Evolutionary conservation across 2,113 vertebrate species (phyloP).

Genomic region (chimpanzee (Pan troglodytes)): NHGRI_mPanTro3-v2.1_pri NC_072410.2:73060501-73061000

Average conservation of each 20-base stretch:
- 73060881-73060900: conserved; percentile 30
- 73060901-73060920: background rate
- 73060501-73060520: conserved; percentile 56
- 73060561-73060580: background rate
- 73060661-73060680: background rate
- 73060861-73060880: background rate
- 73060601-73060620: background rate
- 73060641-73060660: background rate
- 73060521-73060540: background rate
- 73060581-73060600: background rate
- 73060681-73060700: background rate
- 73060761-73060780: background rate
- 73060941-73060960: conserved; percentile 36
- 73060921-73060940: conserved; percentile 15
- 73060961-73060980: background rate
- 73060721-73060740: background rate
- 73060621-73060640: background rate
- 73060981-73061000: background rate
- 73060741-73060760: background rate
- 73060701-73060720: background rate
- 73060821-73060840: conserved; percentile 17
- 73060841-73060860: background rate
- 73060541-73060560: conserved; percentile 25
- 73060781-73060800: conserved; percentile 21
- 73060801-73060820: background rate